These are phyloP conservation scores for Lochmaea crataegi DNA, from an alignment of 2,888 invertebrate species.

Conservation along the genomic window DNA sequence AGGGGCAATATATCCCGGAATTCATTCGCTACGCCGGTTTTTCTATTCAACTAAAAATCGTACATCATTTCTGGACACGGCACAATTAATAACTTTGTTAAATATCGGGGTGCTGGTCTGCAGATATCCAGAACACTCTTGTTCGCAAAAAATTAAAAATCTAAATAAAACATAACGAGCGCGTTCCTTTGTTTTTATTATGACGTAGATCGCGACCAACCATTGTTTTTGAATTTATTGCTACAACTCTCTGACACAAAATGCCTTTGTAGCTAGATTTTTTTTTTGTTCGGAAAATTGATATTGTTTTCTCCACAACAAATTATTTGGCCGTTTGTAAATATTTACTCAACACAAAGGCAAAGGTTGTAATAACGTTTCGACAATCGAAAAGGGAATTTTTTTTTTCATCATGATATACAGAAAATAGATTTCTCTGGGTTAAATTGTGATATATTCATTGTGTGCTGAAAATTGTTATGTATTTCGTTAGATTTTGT, in stretches of 20 bases:
- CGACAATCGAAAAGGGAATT: background rate
- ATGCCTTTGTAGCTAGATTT: constrained; percentile 51
- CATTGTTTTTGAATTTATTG: constrained; percentile 63
- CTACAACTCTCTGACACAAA: constrained; percentile 49
- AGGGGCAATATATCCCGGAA: constrained; percentile 42
- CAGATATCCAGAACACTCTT: constrained; percentile 54
- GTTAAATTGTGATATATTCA: no score
- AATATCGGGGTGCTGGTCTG: constrained; percentile 55
- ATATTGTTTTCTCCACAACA: constrained; percentile 48
- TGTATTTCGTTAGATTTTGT: no score
- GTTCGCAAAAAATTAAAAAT: constrained; percentile 61
- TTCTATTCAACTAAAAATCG: constrained; percentile 60
- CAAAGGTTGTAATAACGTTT: constrained; percentile 19
- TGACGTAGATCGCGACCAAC: constrained; percentile 60
- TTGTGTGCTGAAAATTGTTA: no score
- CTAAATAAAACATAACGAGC: constrained; percentile 63
- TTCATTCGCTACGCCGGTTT: constrained; percentile 50
- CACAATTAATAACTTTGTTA: constrained; percentile 62
- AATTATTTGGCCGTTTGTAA: constrained; percentile 41
- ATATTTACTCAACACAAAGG: constrained; percentile 32
- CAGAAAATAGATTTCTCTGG: no score
- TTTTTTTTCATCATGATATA: constrained; percentile 42
- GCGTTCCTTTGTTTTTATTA: constrained; percentile 59
- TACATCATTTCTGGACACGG: constrained; percentile 59
- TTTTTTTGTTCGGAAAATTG: constrained; percentile 51